Evolutionary conservation across 2,113 vertebrate species (phyloP), one percentile per base, ranked within the genome.

Genomic region (Leucopternis melanops): DNA sequence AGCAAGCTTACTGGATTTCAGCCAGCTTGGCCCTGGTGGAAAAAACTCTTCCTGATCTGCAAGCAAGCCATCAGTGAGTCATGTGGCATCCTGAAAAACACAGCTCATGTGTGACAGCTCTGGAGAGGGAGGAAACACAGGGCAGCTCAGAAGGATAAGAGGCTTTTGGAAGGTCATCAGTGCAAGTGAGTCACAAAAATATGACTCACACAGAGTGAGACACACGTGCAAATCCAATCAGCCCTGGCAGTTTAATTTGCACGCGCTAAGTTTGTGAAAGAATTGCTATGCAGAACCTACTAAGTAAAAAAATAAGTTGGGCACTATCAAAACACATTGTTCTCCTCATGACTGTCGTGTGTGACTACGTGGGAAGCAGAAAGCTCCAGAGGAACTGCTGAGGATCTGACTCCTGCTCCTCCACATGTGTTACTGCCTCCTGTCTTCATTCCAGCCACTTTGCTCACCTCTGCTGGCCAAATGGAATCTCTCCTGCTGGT

Each of bases 151-250:
- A 77, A 77, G 93, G 81, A 95, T 90, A 88, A 93, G 90, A 93
- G 55, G 88, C 62, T 97, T 95, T 96, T 92, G 94, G 82, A 90
- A 94, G 90, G 93, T 91, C 74, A 83, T 62, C 71, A 90, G 70
- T 88, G 88, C 92, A 94, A 95, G 47, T 93, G 95, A 97, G 90
- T 97, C 96, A 96, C 49, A 65, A 23, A 88, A 82, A 11, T 40
- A 77, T 96, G 96, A 97, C 74, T 97, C 93, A 93, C 7, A 69
- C 36, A 5, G 34, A 66, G 29, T 44, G 74, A 92, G 90, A 75
- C 20, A 75, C 78, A 88, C 66, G 77, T 62, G 84, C 67, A 78
- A 58, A 94, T 88, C 54, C 74, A 72, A 16, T 63, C 69, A 65
- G 62, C 1, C 1, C 71, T 65, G 54, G 62, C 54, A 77, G 54